Conservation (phyloP, 2,113 vertebrate genomes). For the Neodon shergylaensis region DNA sequence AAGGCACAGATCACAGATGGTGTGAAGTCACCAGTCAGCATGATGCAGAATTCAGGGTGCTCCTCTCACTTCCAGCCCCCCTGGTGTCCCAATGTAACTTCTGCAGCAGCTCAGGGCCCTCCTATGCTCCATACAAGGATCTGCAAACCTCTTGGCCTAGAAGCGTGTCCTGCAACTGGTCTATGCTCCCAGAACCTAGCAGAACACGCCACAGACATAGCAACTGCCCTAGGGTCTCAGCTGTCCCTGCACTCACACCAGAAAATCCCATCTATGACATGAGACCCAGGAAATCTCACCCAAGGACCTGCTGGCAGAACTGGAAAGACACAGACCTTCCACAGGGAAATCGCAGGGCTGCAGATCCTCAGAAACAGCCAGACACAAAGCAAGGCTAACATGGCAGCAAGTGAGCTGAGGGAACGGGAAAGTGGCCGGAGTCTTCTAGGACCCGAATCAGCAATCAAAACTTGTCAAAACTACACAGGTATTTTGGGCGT, state of each 20-base stretch:
- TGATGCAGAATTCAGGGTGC: too few species aligned
- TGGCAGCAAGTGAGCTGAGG: background rate
- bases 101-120: background rate
- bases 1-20: background rate
- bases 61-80: background rate
- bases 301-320: background rate
- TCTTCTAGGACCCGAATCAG: too few species aligned
- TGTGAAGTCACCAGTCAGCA: background rate
- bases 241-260: background rate
- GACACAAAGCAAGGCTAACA: background rate
- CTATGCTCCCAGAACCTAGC: background rate
- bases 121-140: background rate
- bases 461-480: background rate
- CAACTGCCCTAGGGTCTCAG: background rate
- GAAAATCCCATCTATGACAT: background rate
- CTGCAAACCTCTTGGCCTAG: too few species aligned
- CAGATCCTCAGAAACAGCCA: background rate
- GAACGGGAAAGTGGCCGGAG: background rate
- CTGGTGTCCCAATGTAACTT: too few species aligned
- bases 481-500: too few species aligned
- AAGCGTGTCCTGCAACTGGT: too few species aligned
- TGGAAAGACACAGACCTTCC: background rate
- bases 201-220: background rate
- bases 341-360: background rate
- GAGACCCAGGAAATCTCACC: too few species aligned